These are phyloP conservation scores for Xiphophorus maculatus DNA, from an alignment of 2,113 vertebrate genomes.

Conservation along the genomic window DNA sequence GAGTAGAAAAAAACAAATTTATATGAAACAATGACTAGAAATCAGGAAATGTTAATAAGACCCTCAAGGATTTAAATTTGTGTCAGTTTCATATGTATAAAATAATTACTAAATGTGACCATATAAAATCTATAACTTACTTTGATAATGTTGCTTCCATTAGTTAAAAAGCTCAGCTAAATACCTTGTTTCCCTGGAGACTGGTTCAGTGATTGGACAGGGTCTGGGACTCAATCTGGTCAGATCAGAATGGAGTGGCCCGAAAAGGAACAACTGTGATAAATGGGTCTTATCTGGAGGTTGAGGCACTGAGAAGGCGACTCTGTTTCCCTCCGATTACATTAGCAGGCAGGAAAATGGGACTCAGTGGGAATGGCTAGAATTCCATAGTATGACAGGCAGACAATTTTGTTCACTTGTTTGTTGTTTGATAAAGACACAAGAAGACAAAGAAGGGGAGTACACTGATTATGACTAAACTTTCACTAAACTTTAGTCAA, in stretches of 20 bases:
- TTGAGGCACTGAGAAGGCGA: constrained; percentile 71
- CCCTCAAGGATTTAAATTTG: neutral
- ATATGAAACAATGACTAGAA: constrained; percentile 9
- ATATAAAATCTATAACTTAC: neutral
- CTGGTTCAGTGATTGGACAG: constrained; percentile 61
- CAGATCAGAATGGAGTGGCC: constrained; percentile 47
- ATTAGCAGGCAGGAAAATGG: constrained; percentile 80
- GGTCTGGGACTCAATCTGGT: constrained; percentile 67
- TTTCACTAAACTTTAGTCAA: constrained; percentile 13
- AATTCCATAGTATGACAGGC: constrained; percentile 68
- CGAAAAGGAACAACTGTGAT: constrained; percentile 74
- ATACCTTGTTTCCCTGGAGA: constrained; percentile 50
- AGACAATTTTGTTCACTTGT: constrained; percentile 72
- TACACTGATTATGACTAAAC: neutral
- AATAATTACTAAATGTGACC: neutral
- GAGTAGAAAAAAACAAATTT: neutral
- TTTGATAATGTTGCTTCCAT: constrained; percentile 25
- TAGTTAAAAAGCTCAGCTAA: constrained; percentile 56
- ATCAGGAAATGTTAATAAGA: neutral
- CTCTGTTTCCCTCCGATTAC: constrained; percentile 80
- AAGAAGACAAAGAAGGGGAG: constrained; percentile 33
- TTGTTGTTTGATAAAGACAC: constrained; percentile 70
- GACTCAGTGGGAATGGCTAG: constrained; percentile 69
- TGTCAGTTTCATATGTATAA: neutral
- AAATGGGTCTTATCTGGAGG: constrained; percentile 81